Percentiles rank a stretch among this genome's conserved stretches.
These are phyloP conservation scores for Brenthis hecate DNA, from an alignment of 2,888 invertebrate genomes.

Conservation along the genomic window DNA sequence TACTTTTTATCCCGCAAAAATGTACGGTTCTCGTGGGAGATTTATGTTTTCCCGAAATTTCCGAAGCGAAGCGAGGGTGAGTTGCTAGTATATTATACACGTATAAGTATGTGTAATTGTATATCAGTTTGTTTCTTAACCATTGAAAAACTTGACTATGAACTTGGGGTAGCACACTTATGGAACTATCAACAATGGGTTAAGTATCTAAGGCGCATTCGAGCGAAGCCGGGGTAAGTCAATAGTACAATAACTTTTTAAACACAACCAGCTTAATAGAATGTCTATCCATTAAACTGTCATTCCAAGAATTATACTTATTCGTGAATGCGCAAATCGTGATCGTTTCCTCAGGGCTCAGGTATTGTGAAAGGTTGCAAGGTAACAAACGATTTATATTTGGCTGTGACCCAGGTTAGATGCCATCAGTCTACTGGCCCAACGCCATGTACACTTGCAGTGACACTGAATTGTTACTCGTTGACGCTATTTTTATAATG, in stretches of 20 bases:
- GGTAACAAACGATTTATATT: constrained; percentile 42
- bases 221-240: too few species aligned
- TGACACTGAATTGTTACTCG: background rate
- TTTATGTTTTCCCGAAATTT: too few species aligned
- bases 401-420: constrained; percentile 45
- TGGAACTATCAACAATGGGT: too few species aligned
- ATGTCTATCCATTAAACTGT: background rate
- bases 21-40: too few species aligned
- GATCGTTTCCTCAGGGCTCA: constrained; percentile 6
- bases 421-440: constrained; percentile 42
- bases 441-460: constrained; percentile 37
- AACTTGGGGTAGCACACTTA: too few species aligned
- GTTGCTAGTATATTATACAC: too few species aligned
- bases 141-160: too few species aligned
- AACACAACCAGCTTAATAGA: background rate
- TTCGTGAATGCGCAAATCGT: constrained; percentile 10
- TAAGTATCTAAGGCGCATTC: too few species aligned
- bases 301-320: background rate
- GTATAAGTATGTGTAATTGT: too few species aligned
- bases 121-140: too few species aligned
- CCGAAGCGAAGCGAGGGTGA: too few species aligned
- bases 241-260: background rate
- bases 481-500: constrained; percentile 5
- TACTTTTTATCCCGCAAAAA: too few species aligned
- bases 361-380: constrained; percentile 38